Evolutionary conservation across 2,113 vertebrate genomes (phyloP).

Genomic region (Ciconia stormi): DNA sequence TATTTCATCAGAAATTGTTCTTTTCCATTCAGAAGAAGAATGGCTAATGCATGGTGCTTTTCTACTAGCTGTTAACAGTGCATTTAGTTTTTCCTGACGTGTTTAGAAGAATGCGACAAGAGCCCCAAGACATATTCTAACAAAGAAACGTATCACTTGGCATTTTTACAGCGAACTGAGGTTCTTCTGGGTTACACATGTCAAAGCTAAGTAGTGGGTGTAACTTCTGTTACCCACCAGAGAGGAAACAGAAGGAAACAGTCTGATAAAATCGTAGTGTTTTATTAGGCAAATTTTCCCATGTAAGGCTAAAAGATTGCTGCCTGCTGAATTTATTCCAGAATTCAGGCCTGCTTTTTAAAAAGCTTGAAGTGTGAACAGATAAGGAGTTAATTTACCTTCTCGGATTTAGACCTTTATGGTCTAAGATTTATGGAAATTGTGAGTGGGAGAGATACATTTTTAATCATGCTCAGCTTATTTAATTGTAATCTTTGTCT

Average conservation of each 20-base stretch:
- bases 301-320: not conserved
- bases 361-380: not conserved
- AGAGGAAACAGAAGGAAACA: conserved; percentile 51
- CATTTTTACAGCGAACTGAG: not conserved
- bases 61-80: conserved; percentile 23
- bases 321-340: conserved; percentile 8
- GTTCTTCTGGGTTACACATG: conserved; percentile 55
- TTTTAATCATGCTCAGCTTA: not conserved
- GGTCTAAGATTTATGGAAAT: not conserved
- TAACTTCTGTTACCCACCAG: conserved; percentile 32
- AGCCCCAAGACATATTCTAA: conserved; percentile 26
- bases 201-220: conserved; percentile 23
- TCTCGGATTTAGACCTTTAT: not conserved
- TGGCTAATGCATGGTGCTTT: not conserved
- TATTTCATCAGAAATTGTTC: conserved; percentile 45
- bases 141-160: conserved; percentile 22
- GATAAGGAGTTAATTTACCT: conserved; percentile 17
- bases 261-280: conserved; percentile 7
- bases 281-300: conserved; percentile 36
- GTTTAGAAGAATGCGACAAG: conserved; percentile 22
- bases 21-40: conserved; percentile 34
- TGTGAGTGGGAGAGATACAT: not conserved
- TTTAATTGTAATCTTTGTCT: not conserved
- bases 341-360: not conserved
- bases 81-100: conserved; percentile 2